Conservation (phyloP, 2,888 invertebrate genomes). For the Synanthedon myopaeformis region DNA sequence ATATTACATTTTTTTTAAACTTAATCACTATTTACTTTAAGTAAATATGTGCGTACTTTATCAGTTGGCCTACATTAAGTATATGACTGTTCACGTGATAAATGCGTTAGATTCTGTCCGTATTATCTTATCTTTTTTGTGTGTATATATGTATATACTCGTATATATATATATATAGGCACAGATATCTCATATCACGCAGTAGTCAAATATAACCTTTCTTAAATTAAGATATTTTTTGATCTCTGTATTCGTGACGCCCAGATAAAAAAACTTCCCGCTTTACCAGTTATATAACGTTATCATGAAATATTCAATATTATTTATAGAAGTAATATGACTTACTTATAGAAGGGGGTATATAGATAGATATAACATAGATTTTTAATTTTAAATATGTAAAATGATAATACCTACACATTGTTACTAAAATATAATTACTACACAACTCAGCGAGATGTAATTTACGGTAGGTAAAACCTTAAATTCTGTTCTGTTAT, state of each 20-base stretch:
- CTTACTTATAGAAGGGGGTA: no score
- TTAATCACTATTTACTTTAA: neutral
- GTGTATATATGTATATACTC: neutral
- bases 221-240: neutral
- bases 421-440: slow-evolving; percentile 22
- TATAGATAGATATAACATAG: no score
- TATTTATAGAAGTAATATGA: no score
- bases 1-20: neutral
- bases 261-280: neutral
- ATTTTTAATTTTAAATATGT: no score
- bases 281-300: neutral
- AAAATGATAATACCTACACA: no score
- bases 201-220: neutral
- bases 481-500: slow-evolving; percentile 26
- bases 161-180: no score
- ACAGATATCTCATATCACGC: neutral
- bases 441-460: slow-evolving; percentile 11
- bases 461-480: slow-evolving; percentile 12
- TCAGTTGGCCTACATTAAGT: neutral
- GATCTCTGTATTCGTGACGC: neutral
- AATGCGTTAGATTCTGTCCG: neutral
- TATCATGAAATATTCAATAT: no score
- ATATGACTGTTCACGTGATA: neutral
- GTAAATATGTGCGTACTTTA: neutral
- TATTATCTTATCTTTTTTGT: neutral